Conservation (phyloP, 2,113 vertebrate genomes). For the Syngnathus typhle region DNA sequence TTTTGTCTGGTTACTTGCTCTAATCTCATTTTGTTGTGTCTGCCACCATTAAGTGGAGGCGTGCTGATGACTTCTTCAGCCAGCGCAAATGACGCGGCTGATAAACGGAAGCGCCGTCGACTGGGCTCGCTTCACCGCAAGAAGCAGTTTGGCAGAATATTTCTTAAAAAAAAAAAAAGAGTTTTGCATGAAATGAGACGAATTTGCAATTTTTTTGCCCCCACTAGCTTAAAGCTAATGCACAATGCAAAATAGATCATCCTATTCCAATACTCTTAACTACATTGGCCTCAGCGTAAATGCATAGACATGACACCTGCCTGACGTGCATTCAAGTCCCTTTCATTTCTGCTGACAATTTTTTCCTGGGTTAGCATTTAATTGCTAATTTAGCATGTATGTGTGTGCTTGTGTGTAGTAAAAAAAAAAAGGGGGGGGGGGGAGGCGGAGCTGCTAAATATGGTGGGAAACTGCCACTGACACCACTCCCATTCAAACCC, state of each 20-base stretch:
- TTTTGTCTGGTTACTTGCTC: not conserved
- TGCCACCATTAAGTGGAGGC: not conserved
- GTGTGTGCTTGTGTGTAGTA: slow-evolving; percentile 11
- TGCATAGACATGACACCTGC: too few species aligned
- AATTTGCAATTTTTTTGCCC: not conserved
- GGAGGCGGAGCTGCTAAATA: slow-evolving; percentile 53
- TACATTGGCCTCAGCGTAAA: too few species aligned
- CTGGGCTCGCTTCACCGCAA: not conserved
- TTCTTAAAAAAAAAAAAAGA: too few species aligned
- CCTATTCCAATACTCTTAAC: too few species aligned
- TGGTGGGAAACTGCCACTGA: slow-evolving; percentile 67
- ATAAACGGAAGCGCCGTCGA: not conserved
- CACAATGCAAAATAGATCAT: not conserved
- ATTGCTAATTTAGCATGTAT: slow-evolving; percentile 3
- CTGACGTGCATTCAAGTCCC: not conserved
- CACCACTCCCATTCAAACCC: slow-evolving; percentile 65
- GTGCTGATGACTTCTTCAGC: not conserved
- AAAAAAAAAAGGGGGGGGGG: not conserved
- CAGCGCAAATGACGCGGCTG: not conserved
- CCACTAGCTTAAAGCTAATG: not conserved
- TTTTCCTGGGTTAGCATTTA: not conserved
- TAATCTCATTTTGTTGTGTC: slow-evolving; percentile 5
- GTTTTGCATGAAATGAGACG: not conserved
- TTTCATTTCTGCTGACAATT: slow-evolving; percentile 1
- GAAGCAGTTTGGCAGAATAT: not conserved